Conservation (phyloP, 2,888 invertebrate species). For the Ischnura elegans region DNA sequence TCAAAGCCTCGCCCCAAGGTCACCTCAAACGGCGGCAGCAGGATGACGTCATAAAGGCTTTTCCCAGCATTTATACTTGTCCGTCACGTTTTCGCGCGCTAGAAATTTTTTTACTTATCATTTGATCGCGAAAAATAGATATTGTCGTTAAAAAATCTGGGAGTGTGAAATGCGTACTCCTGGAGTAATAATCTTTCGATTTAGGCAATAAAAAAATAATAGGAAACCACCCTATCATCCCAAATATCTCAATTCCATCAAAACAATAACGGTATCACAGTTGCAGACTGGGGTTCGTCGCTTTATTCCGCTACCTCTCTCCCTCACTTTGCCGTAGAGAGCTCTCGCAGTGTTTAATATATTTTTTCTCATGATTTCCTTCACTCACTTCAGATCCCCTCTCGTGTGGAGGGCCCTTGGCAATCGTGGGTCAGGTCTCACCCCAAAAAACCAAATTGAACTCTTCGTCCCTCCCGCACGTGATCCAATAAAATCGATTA, state of each 20-base stretch:
- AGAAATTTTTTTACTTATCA: too few relatives aligned
- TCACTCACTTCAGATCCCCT: not conserved
- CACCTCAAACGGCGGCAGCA: too few relatives aligned
- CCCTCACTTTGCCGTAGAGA: not conserved
- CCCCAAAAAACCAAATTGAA: not conserved
- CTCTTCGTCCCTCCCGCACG: not conserved
- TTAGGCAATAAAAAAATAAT: too few relatives aligned
- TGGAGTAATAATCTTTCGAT: too few relatives aligned
- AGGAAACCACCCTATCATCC: not conserved
- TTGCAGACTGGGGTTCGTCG: not conserved
- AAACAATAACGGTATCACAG: too few relatives aligned
- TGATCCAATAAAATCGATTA: slow-evolving; percentile 44
- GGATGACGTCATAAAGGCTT: too few relatives aligned
- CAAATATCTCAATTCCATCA: not conserved
- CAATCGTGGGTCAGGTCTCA: not conserved
- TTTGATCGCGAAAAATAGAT: too few relatives aligned
- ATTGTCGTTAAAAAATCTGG: too few relatives aligned
- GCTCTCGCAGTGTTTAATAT: not conserved
- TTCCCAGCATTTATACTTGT: too few relatives aligned
- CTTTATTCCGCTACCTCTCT: not conserved
- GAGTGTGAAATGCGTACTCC: too few relatives aligned
- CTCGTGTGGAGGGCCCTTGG: not conserved
- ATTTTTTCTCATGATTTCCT: not conserved
- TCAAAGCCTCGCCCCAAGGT: too few relatives aligned
- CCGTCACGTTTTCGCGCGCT: too few relatives aligned